These are phyloP conservation scores for Nerophis lumbriciformis DNA, from an alignment of 2,113 vertebrate species.

Conservation along the genomic window DNA sequence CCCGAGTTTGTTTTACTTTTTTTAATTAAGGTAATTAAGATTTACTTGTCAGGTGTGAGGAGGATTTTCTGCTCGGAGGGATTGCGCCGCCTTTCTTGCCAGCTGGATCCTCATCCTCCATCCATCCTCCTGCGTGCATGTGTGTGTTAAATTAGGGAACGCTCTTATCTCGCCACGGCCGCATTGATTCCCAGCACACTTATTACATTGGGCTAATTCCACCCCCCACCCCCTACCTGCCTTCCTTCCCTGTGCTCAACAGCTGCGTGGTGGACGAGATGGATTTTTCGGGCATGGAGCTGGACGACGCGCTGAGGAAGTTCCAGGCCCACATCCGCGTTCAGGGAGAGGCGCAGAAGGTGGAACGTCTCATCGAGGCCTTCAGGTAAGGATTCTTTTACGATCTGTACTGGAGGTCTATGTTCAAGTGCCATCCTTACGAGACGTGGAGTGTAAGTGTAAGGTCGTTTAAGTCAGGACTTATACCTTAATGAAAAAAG, in stretches of 20 bases:
- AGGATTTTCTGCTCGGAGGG: conserved; percentile 51
- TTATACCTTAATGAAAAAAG: too few relatives aligned
- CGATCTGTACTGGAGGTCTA: background rate
- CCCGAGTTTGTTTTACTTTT: conserved; percentile 36
- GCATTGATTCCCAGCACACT: background rate
- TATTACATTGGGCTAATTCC: background rate
- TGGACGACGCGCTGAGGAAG: conserved; percentile 95
- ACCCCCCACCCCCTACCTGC: background rate
- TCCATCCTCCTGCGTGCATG: background rate
- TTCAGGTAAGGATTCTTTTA: conserved; percentile 78
- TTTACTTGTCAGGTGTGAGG: conserved; percentile 41
- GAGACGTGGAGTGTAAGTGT: background rate
- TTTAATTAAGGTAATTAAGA: conserved; percentile 58
- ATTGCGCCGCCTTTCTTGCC: conserved; percentile 18
- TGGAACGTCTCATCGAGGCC: conserved; percentile 94
- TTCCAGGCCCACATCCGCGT: conserved; percentile 98
- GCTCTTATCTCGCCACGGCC: conserved; percentile 21
- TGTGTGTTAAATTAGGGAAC: background rate
- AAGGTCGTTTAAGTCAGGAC: too few relatives aligned
- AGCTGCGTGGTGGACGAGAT: conserved; percentile 98
- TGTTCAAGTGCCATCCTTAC: background rate
- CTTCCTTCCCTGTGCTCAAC: conserved; percentile 7
- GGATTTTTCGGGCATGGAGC: conserved; percentile 96
- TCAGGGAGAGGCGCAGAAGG: conserved; percentile 96
- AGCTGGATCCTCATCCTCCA: conserved; percentile 4